Evolutionary conservation across 2,113 vertebrate species (phyloP).

Genomic region (Chrysemys picta): DNA sequence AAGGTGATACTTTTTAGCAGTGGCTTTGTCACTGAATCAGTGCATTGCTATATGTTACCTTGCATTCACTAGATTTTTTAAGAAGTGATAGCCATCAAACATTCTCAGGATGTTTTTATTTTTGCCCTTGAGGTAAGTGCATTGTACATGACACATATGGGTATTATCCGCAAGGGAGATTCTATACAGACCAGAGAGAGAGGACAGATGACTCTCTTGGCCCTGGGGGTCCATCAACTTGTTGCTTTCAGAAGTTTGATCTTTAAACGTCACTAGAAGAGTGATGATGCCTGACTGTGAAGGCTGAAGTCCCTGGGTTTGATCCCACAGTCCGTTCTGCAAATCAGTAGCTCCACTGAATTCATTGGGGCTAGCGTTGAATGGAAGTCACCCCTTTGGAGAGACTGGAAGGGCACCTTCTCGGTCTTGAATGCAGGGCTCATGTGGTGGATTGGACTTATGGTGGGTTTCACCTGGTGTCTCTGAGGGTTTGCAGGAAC

Average conservation of each 20-base stretch:
- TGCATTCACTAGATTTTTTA: background rate
- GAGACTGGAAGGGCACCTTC: background rate
- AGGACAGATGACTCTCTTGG: background rate
- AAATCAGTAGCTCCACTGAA: rapidly evolving
- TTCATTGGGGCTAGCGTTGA: rapidly evolving
- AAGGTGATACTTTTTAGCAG: background rate
- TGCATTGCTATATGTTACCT: background rate
- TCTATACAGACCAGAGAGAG: background rate
- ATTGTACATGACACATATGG: background rate
- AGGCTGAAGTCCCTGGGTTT: background rate
- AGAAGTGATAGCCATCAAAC: rapidly evolving
- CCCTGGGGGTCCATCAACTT: background rate
- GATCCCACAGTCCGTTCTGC: background rate
- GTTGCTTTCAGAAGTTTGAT: background rate
- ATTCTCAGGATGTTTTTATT: background rate
- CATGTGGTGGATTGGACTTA: background rate
- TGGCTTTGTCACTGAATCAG: background rate
- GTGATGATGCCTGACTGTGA: background rate
- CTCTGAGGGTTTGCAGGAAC: background rate
- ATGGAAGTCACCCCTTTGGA: rapidly evolving
- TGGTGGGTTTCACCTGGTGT: background rate
- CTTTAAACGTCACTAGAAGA: background rate
- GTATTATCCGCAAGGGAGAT: rapidly evolving
- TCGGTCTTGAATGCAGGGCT: background rate
- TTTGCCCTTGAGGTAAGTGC: background rate